A percentile compares a stretch with the other conserved stretches of the same genome.
These are phyloP conservation scores for Antheraea mylitta DNA, from an alignment of 1,140 invertebrate genomes.

Conservation along the genomic window DNA sequence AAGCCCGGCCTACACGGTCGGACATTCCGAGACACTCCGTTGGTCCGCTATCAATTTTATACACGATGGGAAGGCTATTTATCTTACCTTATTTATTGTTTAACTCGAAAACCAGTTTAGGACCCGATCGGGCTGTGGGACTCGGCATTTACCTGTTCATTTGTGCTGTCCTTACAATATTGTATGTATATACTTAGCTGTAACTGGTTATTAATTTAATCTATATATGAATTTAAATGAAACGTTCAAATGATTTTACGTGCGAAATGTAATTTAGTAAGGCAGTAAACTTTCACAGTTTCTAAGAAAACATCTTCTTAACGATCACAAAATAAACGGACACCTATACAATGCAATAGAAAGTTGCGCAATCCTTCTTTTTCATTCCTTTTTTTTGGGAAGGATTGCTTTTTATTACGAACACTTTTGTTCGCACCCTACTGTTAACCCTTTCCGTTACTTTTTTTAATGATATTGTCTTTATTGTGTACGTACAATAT, in stretches of 20 bases:
- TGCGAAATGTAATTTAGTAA: constrained; percentile 21
- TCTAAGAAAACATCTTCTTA: constrained; percentile 53
- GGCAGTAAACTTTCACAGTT: constrained; percentile 62
- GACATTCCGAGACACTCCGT: constrained; percentile 55
- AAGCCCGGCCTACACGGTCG: constrained; percentile 36
- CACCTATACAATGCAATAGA: constrained; percentile 72
- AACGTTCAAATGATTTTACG: constrained; percentile 27
- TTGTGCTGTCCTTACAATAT: constrained; percentile 26
- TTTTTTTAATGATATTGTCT: constrained; percentile 43
- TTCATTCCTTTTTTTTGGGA: constrained; percentile 50
- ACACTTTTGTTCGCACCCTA: constrained; percentile 54
- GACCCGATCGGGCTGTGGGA: constrained; percentile 41
- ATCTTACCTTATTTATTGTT: constrained; percentile 75
- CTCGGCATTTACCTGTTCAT: constrained; percentile 43
- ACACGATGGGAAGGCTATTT: constrained; percentile 68
- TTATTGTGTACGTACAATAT: constrained; percentile 20
- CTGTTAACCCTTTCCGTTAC: constrained; percentile 66
- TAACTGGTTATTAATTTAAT: not conserved
- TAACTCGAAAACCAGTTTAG: constrained; percentile 65
- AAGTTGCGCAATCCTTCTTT: constrained; percentile 75
- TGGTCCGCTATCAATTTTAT: constrained; percentile 71
- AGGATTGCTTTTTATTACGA: constrained; percentile 54
- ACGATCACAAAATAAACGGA: constrained; percentile 40
- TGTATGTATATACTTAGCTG: constrained; percentile 20
- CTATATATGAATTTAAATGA: constrained; percentile 25